Evolutionary conservation across 1,140 invertebrate genomes (phyloP), one percentile per base, ranked within the genome.

Genomic region (Lanistes nyassanus): DNA sequence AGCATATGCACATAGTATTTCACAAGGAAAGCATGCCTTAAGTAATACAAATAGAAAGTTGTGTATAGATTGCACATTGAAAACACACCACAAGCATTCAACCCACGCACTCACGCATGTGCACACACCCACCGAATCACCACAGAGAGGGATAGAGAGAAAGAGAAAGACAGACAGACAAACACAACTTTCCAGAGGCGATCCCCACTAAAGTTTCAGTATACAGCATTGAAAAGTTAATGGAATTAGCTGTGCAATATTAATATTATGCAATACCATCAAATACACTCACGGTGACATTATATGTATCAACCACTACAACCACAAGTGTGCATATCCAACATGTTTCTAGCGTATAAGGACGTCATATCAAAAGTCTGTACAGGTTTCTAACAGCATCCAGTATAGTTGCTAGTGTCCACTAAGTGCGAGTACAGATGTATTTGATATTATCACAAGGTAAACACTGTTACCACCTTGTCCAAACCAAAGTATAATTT

Each of bases 91-190:
- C 56, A 60, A 23, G 31, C 56, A 60, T 29, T 26, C 23, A 60
- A 60, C 23, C n/a, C 56, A 60, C 56, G 31, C 56, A 60, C 56
- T 9, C 56, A 60, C 56, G 31, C 56, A 60, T 29, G 31, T 29
- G 31, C 56, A 60, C 56, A n/a, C 56, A 60, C 56, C 7, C 56
- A 60, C 56, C n/a, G 23, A 60, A 23, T 26, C 56, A 60, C 31
- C 7, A 60, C 7, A 9, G n/a, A 9, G 7, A 23, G 7, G 56
- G n/a, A 23, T 26, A 23, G 56, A 34, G n/a, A 34, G 37, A 67
- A 42, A 67, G 65, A 67, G 37, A 67, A 11, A 67, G 37, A 67
- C 5, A 37, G 37, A 67, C 3, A 67, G 5, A 67, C 3, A 67
- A 7, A 39, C 3, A 67, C 5, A 67, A 42, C 23, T 36, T 7